Percentiles rank a stretch among this genome's conserved stretches.
phyloP scores from a whole-genome alignment of 1,140 invertebrate species.

The Agrilus planipennis region DNA sequence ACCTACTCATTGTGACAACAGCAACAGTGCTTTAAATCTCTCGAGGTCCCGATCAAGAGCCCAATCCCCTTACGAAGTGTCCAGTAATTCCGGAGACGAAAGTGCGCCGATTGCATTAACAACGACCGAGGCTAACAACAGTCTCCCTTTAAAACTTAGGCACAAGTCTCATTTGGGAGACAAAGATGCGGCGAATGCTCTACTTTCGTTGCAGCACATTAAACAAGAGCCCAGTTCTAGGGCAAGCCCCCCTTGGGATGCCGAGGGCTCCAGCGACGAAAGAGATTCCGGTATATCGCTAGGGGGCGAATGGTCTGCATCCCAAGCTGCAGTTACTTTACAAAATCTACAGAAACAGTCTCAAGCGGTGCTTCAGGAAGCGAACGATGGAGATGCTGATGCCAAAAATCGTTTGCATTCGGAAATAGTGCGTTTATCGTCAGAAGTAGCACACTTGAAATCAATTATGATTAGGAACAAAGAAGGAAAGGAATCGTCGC shows the following conservation, averaged over 20 bases:
- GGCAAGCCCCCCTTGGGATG: constrained; percentile 69
- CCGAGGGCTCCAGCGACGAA: constrained; percentile 75
- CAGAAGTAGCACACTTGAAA: constrained; percentile 84
- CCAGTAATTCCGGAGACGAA: constrained; percentile 61
- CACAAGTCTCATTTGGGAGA: constrained; percentile 86
- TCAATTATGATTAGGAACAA: constrained; percentile 40
- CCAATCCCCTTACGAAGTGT: constrained; percentile 55
- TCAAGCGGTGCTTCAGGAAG: constrained; percentile 32
- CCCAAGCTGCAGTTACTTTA: constrained; percentile 26
- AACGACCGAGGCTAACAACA: constrained; percentile 40
- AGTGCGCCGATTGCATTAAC: constrained; percentile 36
- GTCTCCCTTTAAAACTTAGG: constrained; percentile 75
- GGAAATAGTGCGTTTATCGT: constrained; percentile 75
- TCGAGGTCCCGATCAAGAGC: constrained; percentile 34
- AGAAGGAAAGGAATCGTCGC: constrained; percentile 10
- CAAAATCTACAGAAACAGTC: constrained; percentile 35
- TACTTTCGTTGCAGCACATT: constrained; percentile 66
- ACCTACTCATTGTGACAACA: constrained; percentile 36
- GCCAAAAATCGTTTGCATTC: constrained; percentile 65
- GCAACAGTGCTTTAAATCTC: constrained; percentile 54
- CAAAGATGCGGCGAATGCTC: constrained; percentile 69
- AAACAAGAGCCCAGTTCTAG: constrained; percentile 67
- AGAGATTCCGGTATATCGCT: constrained; percentile 78
- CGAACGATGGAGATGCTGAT: constrained; percentile 39
- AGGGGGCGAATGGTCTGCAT: constrained; percentile 51